phyloP scores from a whole-genome alignment of 92 coral and sea anemone species.

The Paramuricea clavata region DNA sequence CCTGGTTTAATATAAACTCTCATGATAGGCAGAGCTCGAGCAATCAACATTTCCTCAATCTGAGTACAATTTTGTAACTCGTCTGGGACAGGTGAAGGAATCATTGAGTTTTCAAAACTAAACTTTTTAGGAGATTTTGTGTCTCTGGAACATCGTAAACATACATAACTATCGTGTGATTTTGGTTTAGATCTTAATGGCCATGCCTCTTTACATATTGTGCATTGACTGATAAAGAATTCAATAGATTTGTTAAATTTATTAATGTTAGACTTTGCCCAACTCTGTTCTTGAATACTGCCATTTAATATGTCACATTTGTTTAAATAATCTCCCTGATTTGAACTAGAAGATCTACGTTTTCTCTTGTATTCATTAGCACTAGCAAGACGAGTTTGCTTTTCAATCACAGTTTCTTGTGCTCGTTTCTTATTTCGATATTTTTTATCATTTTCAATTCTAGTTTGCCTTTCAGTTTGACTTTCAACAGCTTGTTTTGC shows the following conservation, averaged over 20 bases:
- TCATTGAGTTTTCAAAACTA: slow-evolving; percentile 44
- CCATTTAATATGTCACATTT: slow-evolving; percentile 76
- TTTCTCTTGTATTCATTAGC: too few relatives aligned
- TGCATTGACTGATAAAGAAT: slow-evolving; percentile 60
- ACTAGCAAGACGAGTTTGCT: neutral
- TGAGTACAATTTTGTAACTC: too few relatives aligned
- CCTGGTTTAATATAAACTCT: slow-evolving; percentile 22
- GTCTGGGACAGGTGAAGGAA: slow-evolving; percentile 28
- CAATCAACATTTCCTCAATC: slow-evolving; percentile 74
- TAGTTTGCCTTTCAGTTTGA: neutral
- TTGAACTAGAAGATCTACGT: too few relatives aligned
- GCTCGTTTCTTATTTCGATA: neutral
- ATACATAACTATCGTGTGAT: slow-evolving; percentile 39
- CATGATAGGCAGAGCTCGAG: slow-evolving; percentile 75
- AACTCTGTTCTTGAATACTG: slow-evolving; percentile 58
- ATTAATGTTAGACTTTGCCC: slow-evolving; percentile 54
- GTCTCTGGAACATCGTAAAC: slow-evolving; percentile 65
- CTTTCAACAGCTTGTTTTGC: neutral
- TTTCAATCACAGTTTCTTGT: neutral
- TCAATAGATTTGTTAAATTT: slow-evolving; percentile 62
- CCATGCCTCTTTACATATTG: slow-evolving; percentile 72
- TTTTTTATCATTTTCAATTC: neutral
- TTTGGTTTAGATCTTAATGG: slow-evolving; percentile 48
- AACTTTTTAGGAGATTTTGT: slow-evolving; percentile 56
- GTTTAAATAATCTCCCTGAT: too few relatives aligned